Base-by-base conservation (phyloP, 92 coral and sea anemone genomes). In the Nematostella vectensis region DNA sequence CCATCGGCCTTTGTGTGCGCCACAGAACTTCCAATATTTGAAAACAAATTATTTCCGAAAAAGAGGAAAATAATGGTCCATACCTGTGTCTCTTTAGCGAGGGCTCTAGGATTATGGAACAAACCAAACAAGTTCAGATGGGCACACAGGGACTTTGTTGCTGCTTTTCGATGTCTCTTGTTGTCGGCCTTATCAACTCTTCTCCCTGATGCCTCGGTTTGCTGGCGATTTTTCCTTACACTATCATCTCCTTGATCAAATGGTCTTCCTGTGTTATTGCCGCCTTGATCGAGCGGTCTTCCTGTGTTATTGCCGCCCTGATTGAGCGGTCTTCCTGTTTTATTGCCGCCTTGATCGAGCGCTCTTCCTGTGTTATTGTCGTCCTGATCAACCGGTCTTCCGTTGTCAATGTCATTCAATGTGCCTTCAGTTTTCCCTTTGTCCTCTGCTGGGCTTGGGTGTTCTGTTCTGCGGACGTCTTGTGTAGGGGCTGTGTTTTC, bases 81-180 rank as follows among this genome's bases (percentile, higher is more conserved):
- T n/a, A 33, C 40, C 29, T 76, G 71, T 1, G 88, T 48, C 47
- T 87, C 99, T 64, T 87, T 80, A 11, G 56, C 86, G 28, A 93
- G 61, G 4, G 89, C 80, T 29, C 71, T 77, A 0, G 96, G 99
- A 22, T 79, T 82, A 47, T 80, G 85, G 54, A 93, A 87, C 28
- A 77, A 62, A 11, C 93, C 69, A 45, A 93, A 86, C 31, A 93
- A 62, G 23, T 59, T 33, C 60, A 93, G 62, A 43, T 88, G 87
- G 22, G 71, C 68, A 50, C 82, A 74, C 0, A 93, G 69, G 13
- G 96, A 78, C 72, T 93, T 87, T 10, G 83, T 68, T 17, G 88
- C 88, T 2, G 83, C 76, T 25, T 73, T 81, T 28, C 79, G 88
- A 19, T 60, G 64, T 39, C 33, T 71, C 45, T 47, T 82, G 56